phyloP scores from a whole-genome alignment of 2,113 vertebrate genomes.

The Plecturocebus donacophilus region DNA sequence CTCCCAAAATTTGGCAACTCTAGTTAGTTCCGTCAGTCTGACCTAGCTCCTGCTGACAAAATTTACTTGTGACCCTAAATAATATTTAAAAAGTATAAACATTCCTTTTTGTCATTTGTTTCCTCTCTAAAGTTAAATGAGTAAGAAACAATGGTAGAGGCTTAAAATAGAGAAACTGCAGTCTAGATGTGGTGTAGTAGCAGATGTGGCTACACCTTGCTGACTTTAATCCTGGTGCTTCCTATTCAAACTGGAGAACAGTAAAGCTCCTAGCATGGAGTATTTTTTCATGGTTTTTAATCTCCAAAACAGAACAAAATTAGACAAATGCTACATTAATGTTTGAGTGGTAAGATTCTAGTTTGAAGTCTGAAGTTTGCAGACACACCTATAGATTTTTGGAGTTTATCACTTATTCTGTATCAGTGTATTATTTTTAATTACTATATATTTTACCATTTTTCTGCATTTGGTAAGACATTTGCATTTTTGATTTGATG shows the following conservation, averaged over 20 bases:
- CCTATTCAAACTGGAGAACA: conserved; percentile 32
- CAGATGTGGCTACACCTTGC: neutral
- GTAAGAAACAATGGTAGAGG: neutral
- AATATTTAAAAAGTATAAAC: neutral
- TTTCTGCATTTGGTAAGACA: too few species aligned
- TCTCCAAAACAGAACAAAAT: too few species aligned
- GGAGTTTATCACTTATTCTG: too few species aligned
- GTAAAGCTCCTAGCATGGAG: conserved; percentile 31
- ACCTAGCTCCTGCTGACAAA: neutral
- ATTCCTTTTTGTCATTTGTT: neutral
- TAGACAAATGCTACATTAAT: too few species aligned
- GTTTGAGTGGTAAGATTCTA: too few species aligned
- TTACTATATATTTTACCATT: too few species aligned
- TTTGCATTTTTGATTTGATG: too few species aligned
- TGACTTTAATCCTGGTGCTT: neutral
- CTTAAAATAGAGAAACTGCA: neutral
- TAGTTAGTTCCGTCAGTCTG: neutral
- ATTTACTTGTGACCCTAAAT: conserved; percentile 29
- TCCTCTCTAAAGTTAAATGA: neutral
- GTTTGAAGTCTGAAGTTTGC: too few species aligned
- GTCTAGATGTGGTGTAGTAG: accelerated
- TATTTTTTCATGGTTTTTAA: conserved; percentile 29
- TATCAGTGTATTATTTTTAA: too few species aligned
- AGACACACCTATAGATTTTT: too few species aligned
- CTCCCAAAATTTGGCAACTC: neutral